Conservation (phyloP, 2,797 vertebrate species). For the Echeneis naucrates region DNA sequence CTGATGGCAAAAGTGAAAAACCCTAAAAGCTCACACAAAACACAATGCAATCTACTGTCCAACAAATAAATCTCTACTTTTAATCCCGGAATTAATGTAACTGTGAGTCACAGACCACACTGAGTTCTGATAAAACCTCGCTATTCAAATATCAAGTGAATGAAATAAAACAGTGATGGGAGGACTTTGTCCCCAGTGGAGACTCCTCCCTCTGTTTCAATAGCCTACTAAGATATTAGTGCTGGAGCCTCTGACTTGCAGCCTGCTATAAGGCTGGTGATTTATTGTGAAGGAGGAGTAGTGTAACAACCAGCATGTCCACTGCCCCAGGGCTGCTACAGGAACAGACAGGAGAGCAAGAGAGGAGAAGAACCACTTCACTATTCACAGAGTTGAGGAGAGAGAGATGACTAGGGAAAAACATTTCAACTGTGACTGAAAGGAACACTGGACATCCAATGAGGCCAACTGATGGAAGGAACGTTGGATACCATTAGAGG, state of each 20-base stretch:
- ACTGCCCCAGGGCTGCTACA: conserved; percentile 10
- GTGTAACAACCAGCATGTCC: conserved; percentile 15
- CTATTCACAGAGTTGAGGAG: conserved; percentile 29
- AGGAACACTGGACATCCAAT: conserved; percentile 25
- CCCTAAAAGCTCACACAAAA: background rate
- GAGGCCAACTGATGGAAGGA: conserved; percentile 1
- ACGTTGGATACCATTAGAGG: conserved; percentile 51
- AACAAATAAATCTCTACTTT: background rate
- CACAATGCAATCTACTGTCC: background rate
- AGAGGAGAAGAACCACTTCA: conserved; percentile 14
- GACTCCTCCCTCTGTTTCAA: conserved; percentile 64
- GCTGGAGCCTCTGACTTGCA: conserved; percentile 30
- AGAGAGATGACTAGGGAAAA: no score
- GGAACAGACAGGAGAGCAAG: conserved; percentile 38
- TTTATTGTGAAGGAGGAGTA: conserved; percentile 12
- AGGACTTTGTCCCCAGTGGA: conserved; percentile 56
- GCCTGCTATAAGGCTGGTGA: conserved; percentile 23
- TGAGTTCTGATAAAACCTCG: background rate
- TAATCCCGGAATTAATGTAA: background rate
- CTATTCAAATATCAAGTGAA: conserved; percentile 24
- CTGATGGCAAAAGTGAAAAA: background rate
- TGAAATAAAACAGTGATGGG: conserved; percentile 25
- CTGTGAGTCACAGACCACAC: background rate
- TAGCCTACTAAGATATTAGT: conserved; percentile 31
- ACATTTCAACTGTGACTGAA: no score